Percentiles rank a stretch among this genome's conserved stretches.
Evolutionary conservation across 2,113 vertebrate genomes (phyloP).

Genomic region (Litocranius walleri): DNA sequence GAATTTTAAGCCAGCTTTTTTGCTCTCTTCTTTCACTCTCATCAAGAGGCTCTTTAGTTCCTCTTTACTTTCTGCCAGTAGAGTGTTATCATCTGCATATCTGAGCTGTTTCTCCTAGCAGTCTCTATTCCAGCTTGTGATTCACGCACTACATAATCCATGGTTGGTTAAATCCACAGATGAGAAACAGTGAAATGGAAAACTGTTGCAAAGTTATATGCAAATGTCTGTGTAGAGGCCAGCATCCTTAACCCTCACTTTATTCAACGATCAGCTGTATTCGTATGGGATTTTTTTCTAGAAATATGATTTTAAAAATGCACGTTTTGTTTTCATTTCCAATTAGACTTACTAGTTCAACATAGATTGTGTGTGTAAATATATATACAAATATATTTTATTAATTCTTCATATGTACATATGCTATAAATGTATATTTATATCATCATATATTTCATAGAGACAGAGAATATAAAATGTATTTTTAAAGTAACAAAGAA

Average conservation of each 20-base stretch:
- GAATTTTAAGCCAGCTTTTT: neutral
- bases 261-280: neutral
- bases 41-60: neutral
- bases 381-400: neutral
- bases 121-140: neutral
- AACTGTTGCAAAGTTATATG: too few species aligned
- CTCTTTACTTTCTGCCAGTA: neutral
- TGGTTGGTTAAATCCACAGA: neutral
- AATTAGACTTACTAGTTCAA: neutral
- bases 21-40: neutral
- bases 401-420: neutral
- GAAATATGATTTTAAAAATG: neutral
- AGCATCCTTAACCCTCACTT: neutral
- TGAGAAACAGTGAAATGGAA: neutral
- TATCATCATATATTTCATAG: neutral
- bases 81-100: neutral
- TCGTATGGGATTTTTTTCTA: neutral
- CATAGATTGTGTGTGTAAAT: neutral
- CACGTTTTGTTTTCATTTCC: neutral
- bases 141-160: neutral
- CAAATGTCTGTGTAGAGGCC: neutral
- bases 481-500: neutral
- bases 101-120: rapidly evolving
- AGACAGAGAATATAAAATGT: neutral
- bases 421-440: neutral